These are phyloP conservation scores for Silurus asotus DNA, from an alignment of 2,113 vertebrate genomes.

Conservation along the genomic window DNA sequence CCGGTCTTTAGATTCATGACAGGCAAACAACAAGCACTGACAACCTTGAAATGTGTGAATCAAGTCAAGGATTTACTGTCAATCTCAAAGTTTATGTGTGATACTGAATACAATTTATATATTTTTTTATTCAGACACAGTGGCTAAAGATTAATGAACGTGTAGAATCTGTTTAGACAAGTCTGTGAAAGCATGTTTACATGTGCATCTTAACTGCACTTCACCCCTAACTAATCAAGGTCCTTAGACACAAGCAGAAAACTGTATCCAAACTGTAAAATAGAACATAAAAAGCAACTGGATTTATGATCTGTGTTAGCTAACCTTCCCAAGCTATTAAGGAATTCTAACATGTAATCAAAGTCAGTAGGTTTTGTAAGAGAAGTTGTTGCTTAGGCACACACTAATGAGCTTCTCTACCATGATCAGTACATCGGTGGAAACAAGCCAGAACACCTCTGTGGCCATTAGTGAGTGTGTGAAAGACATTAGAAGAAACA, in stretches of 20 bases:
- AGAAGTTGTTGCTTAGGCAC: constrained; percentile 13
- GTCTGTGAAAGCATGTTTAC: constrained; percentile 9
- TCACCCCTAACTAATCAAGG: background rate
- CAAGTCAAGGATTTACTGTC: constrained; percentile 18
- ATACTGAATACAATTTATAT: background rate
- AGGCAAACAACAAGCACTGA: constrained; percentile 39
- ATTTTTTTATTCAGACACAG: constrained; percentile 1
- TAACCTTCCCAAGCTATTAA: background rate
- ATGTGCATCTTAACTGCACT: background rate
- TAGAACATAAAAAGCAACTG: background rate
- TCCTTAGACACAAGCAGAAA: constrained; percentile 18
- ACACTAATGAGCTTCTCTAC: constrained; percentile 59
- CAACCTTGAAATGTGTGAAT: constrained; percentile 37
- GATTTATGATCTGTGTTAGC: background rate
- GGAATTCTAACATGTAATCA: constrained; percentile 54
- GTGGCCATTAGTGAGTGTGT: constrained; percentile 67
- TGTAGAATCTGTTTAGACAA: constrained; percentile 38
- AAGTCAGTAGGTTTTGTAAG: constrained; percentile 42
- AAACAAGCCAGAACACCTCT: constrained; percentile 71
- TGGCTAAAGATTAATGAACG: constrained; percentile 24
- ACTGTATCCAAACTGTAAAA: constrained; percentile 12
- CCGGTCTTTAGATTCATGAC: constrained; percentile 44
- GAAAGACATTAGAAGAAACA: constrained; percentile 66
- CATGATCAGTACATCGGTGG: constrained; percentile 64
- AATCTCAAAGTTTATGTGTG: background rate